phyloP scores from a whole-genome alignment of 2,797 vertebrate genomes.

The Rhadinocentrus ornatus region DNA sequence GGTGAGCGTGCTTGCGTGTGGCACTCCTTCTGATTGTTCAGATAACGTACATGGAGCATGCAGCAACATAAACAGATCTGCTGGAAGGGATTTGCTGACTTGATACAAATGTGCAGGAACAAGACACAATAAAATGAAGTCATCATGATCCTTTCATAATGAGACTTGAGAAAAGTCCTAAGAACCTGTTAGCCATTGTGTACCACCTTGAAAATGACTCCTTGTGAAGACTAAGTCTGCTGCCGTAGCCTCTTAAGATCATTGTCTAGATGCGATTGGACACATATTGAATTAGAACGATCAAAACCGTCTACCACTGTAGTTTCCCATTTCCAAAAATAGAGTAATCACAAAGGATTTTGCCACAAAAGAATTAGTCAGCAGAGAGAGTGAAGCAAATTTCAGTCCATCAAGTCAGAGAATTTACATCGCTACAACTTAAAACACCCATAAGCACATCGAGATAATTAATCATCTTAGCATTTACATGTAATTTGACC shows the following conservation, averaged over 20 bases:
- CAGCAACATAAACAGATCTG: constrained; percentile 25
- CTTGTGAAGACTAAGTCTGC: constrained; percentile 47
- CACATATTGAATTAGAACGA: constrained; percentile 65
- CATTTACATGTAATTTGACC: not conserved
- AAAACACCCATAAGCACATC: not conserved
- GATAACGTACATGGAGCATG: constrained; percentile 37
- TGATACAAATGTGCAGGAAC: not conserved
- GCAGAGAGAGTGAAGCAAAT: constrained; percentile 45
- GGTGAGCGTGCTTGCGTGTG: constrained; percentile 13
- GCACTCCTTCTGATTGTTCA: constrained; percentile 58
- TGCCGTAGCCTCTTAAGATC: constrained; percentile 33
- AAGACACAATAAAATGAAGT: not conserved
- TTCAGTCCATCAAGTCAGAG: constrained; percentile 26
- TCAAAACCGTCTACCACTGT: constrained; percentile 58
- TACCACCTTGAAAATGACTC: constrained; percentile 32
- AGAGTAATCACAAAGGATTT: constrained; percentile 40
- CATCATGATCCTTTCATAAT: not conserved
- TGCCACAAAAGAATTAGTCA: constrained; percentile 55
- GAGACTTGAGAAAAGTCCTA: constrained; percentile 1
- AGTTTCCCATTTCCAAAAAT: constrained; percentile 62
- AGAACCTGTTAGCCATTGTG: constrained; percentile 10
- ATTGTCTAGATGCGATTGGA: constrained; percentile 56
- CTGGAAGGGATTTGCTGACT: constrained; percentile 7
- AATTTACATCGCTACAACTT: constrained; percentile 22
- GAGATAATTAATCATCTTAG: constrained; percentile 7